Base-by-base conservation (phyloP, 2,888 invertebrate species). In the Lysandra bellargus region DNA sequence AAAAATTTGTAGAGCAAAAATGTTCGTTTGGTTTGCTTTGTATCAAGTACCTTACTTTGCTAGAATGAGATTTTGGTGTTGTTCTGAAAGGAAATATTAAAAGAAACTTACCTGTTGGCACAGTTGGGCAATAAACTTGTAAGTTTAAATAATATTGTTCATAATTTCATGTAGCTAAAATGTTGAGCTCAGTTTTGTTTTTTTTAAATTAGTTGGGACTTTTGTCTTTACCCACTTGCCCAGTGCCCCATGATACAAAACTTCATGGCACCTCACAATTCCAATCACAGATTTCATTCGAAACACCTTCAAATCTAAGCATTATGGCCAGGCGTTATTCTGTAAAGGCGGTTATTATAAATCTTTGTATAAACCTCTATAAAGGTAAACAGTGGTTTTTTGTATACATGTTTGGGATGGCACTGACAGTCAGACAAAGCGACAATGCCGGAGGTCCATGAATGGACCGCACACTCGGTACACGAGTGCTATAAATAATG, bases 361-460 rank as follows among this genome's bases (percentile, higher is more conserved):
- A 90, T 88, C 92, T 93, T 92, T 94, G 93, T 93, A 92, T 93
- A 90, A 93, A 93, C 93, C 92, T 93, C 92, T 93, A 93, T 93
- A 92, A 94, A 93, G 91, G 93, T 94, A 94, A 94, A 94, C 93
- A 94, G 91, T 90, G 90, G 87, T 91, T 92, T 94, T 88, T 94
- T 93, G 92, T 94, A 94, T 92, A 87, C 86, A 85, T 94, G 93
- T 94, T 94, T 93, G 92, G 92, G 92, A 88, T 88, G 87, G 86
- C 89, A 90, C 88, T 94, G 93, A 92, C 92, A 89, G 88, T 85
- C 83, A 84, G 84, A 94, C 90, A 94, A 94, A 87, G 85, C 89
- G 84, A 93, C 93, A 93, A 93, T 91, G 87, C 89, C 86, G 86
- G 88, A 89, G 88, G 89, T 86, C 85, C 86, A 84, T 93, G 93